Base-by-base conservation (phyloP, 1,140 invertebrate genomes). In the Drosophila equinoxialis region DNA sequence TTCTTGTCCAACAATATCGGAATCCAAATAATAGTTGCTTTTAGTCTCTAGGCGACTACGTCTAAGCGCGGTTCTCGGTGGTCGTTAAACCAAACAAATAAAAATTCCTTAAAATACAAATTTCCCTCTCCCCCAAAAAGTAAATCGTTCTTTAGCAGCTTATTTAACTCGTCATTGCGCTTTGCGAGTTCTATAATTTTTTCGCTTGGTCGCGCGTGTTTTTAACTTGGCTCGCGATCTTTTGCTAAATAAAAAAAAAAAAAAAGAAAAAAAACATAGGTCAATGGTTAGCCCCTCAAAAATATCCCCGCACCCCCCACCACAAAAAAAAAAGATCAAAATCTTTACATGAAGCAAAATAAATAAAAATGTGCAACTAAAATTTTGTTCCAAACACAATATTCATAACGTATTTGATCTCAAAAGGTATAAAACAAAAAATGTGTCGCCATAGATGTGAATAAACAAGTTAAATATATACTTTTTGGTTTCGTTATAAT, bases 1-100 rank as follows among this genome's bases (percentile, higher is more conserved):
- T 79, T 77, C 79, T 89, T 68, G 48, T 59, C 51, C 54, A 55
- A 71, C 37, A 55, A 48, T 51, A 51, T 51, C 45, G 17, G 45
- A 51, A 51, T 20, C 60, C 35, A 41, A 30, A 60, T 59, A 45
- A 54, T 65, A 61, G 69, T 68, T 77, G 74, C 51, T 77, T 90
- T 87, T 74, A 89, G 81, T 90, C 81, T 84, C 69, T 77, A 90
- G 78, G 74, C 76, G 81, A 89, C 85, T 78, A 81, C 76, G 81
- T 90, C 69, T 68, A 77, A 77, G 84, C 80, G 74, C 84, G 84
- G 85, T 90, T 79, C 74, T 74, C 70, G 82, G 65, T 75, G 65
- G 79, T 65, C 67, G 69, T 70, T 70, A 65, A 3, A 57, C 8
- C 26, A 17, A 35, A 17, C 6, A 26, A n/a, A 42, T 1, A 14